A percentile compares a stretch with the other conserved stretches of the same genome.
These are phyloP conservation scores for Oreochromis aureus DNA, from an alignment of 2,113 vertebrate species.

Conservation along the genomic window DNA sequence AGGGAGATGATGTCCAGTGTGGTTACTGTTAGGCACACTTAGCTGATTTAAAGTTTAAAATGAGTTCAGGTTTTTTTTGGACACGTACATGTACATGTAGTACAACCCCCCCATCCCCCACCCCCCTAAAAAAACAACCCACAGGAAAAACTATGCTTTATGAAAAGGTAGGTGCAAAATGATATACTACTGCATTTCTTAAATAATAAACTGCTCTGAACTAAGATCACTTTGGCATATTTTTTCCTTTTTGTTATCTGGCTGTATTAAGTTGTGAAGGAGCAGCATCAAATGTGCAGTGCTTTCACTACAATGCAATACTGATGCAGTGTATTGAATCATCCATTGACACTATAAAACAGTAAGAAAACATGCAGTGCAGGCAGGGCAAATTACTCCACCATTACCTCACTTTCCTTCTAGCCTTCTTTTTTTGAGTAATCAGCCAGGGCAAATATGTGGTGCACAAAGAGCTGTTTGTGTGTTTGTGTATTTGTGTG, in stretches of 20 bases:
- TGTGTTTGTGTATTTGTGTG: not conserved
- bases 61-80: fast-evolving
- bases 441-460: constrained; percentile 53
- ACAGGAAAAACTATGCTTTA: not conserved
- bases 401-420: constrained; percentile 36
- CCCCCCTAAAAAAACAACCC: not conserved
- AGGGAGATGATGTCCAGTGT: not conserved
- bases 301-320: not conserved
- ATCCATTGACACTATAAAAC: constrained; percentile 6
- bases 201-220: not conserved
- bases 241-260: not conserved
- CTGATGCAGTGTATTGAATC: constrained; percentile 18
- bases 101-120: not conserved
- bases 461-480: constrained; percentile 29
- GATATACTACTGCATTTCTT: not conserved
- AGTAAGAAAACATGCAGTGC: constrained; percentile 6
- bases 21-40: not conserved
- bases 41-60: not conserved
- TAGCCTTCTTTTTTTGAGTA: constrained; percentile 29
- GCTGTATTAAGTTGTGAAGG: not conserved
- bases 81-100: not conserved
- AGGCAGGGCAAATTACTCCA: constrained; percentile 29
- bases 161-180: not conserved
- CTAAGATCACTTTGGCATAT: not conserved
- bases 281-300: not conserved